Evolutionary conservation across 2,888 invertebrate species (phyloP).

Genomic region (Herminia tarsipennalis): DNA sequence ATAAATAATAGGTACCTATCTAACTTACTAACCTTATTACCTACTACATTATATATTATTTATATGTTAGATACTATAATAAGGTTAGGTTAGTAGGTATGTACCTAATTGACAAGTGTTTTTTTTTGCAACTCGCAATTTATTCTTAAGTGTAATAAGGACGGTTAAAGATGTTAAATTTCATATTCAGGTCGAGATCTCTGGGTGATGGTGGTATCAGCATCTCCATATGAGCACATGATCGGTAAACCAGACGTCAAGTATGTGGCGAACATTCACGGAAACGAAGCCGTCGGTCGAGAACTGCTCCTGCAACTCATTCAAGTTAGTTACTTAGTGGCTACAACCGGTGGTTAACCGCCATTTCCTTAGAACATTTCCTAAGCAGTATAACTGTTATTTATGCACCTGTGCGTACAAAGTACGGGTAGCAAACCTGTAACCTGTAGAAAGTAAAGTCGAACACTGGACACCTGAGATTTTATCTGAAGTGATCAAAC

Average conservation of each 20-base stretch:
- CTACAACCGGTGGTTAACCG: slow-evolving; percentile 22
- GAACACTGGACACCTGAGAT: neutral
- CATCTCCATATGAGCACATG: slow-evolving; percentile 96
- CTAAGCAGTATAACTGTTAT: slow-evolving; percentile 13
- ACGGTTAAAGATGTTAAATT: too few relatives aligned
- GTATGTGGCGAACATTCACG: slow-evolving; percentile 99
- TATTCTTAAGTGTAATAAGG: too few relatives aligned
- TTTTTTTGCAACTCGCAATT: too few relatives aligned
- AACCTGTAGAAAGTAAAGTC: slow-evolving; percentile 8
- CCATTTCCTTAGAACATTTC: slow-evolving; percentile 6
- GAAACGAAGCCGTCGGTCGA: slow-evolving; percentile 98
- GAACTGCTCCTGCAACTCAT: slow-evolving; percentile 97
- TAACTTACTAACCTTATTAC: too few relatives aligned
- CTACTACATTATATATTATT: too few relatives aligned
- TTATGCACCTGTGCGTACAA: slow-evolving; percentile 1
- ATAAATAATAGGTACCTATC: too few relatives aligned
- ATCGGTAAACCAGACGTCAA: slow-evolving; percentile 98
- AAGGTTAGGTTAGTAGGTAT: too few relatives aligned
- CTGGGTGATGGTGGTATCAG: slow-evolving; percentile 97
- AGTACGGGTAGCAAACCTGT: neutral
- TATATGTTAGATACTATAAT: too few relatives aligned
- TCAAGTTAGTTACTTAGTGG: slow-evolving; percentile 85
- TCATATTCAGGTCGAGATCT: slow-evolving; percentile 91
- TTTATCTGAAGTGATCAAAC: neutral
- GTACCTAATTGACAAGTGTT: too few relatives aligned